A percentile compares a stretch with the other conserved stretches of the same genome.
phyloP scores from a whole-genome alignment of 2,888 invertebrate species.

The Pollenia amentaria region DNA sequence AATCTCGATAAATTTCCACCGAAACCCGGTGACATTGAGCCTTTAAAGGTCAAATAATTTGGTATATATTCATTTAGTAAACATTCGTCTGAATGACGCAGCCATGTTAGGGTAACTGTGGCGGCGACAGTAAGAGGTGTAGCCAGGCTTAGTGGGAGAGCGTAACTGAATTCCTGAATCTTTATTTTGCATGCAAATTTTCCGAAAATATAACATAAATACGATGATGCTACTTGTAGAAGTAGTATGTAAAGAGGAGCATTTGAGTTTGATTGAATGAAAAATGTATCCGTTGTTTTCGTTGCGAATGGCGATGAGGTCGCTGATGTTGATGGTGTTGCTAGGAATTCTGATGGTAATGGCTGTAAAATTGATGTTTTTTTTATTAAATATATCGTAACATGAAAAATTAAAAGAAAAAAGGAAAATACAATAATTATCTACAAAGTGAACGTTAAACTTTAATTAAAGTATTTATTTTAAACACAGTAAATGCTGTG shows the following conservation, averaged over 20 bases:
- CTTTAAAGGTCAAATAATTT: slow-evolving; percentile 93
- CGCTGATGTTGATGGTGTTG: slow-evolving; percentile 22
- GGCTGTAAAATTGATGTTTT: slow-evolving; percentile 56
- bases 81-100: slow-evolving; percentile 89
- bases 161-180: slow-evolving; percentile 94
- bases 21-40: slow-evolving; percentile 86
- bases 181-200: slow-evolving; percentile 95
- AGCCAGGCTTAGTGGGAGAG: slow-evolving; percentile 91
- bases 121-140: slow-evolving; percentile 90
- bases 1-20: slow-evolving; percentile 85
- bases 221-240: slow-evolving; percentile 88
- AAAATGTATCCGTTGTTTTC: slow-evolving; percentile 72
- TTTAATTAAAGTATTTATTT: slow-evolving; percentile 23
- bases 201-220: slow-evolving; percentile 88
- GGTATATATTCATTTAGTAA: slow-evolving; percentile 89
- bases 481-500: neutral
- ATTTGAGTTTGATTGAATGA: slow-evolving; percentile 78
- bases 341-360: neutral
- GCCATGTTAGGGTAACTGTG: slow-evolving; percentile 88
- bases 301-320: slow-evolving; percentile 55
- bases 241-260: slow-evolving; percentile 86
- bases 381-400: slow-evolving; percentile 52
- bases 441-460: slow-evolving; percentile 16
- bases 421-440: neutral
- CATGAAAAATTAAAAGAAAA: slow-evolving; percentile 9